phyloP scores from a whole-genome alignment of 2,797 vertebrate species.

The Brachymystax lenok region DNA sequence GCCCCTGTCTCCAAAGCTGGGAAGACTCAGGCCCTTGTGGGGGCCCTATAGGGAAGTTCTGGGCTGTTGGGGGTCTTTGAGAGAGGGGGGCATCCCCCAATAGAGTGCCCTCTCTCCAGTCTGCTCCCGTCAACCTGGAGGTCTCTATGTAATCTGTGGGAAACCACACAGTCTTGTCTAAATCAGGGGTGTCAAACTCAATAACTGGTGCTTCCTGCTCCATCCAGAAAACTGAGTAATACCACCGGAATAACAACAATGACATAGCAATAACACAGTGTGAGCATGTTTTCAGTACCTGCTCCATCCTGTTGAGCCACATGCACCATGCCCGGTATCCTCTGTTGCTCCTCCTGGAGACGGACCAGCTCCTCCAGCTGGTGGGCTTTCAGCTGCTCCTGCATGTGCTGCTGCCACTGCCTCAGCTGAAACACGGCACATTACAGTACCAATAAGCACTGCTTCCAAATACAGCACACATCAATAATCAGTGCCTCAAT shows the following conservation, averaged over 20 bases:
- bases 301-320: constrained; percentile 23
- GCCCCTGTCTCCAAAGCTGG: constrained; percentile 2
- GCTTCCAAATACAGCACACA: too few species aligned
- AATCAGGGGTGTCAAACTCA: neutral
- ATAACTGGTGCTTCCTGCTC: neutral
- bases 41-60: constrained; percentile 2
- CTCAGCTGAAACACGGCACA: constrained; percentile 79
- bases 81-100: constrained; percentile 10
- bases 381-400: constrained; percentile 87
- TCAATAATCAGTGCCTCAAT: too few species aligned
- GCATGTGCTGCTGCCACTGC: constrained; percentile 89
- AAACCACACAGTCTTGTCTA: neutral
- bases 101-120: constrained; percentile 27
- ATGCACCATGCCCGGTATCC: constrained; percentile 74
- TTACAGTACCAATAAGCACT: constrained; percentile 4
- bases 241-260: neutral
- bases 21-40: constrained; percentile 19
- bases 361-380: constrained; percentile 86
- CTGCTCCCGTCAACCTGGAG: constrained; percentile 29
- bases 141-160: constrained; percentile 30
- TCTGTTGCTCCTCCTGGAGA: constrained; percentile 87
- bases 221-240: neutral
- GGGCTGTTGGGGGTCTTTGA: constrained; percentile 2
- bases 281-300: constrained; percentile 39
- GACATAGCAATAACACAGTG: too few species aligned